Percentiles rank a stretch among this genome's conserved stretches.
Conservation (phyloP, 2,888 invertebrate species). For the Rhynchonema sp. region DNA sequence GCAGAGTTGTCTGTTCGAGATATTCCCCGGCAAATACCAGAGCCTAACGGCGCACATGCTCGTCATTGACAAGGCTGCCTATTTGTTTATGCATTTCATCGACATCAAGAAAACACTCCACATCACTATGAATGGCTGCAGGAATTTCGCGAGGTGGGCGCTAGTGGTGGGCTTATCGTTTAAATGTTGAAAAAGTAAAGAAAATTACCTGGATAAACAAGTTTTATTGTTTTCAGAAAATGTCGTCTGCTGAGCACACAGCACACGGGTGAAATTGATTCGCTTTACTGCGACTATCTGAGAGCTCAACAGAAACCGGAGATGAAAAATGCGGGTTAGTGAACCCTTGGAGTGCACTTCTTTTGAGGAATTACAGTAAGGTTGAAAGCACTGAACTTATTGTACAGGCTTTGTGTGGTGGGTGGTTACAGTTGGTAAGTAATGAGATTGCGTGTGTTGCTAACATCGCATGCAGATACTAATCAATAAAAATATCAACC, state of each 20-base stretch:
- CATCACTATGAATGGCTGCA: slow-evolving; percentile 21
- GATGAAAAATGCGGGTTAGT: not conserved
- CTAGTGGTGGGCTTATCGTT: too few relatives aligned
- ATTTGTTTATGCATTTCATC: slow-evolving; percentile 30
- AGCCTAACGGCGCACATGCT: slow-evolving; percentile 27
- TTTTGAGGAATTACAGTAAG: too few relatives aligned
- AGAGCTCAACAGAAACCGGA: not conserved
- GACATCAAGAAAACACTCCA: slow-evolving; percentile 24
- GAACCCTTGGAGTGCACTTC: too few relatives aligned
- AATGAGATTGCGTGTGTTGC: too few relatives aligned
- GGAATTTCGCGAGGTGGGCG: not conserved
- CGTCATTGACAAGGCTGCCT: slow-evolving; percentile 31
- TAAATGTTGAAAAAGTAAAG: too few relatives aligned
- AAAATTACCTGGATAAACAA: not conserved
- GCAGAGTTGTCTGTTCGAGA: slow-evolving; percentile 16
- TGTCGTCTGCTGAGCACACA: slow-evolving; percentile 16
- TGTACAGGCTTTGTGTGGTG: too few relatives aligned
- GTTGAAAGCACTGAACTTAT: too few relatives aligned
- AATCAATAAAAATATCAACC: too few relatives aligned
- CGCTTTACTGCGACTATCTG: not conserved
- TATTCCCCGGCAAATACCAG: slow-evolving; percentile 30
- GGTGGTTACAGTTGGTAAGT: too few relatives aligned
- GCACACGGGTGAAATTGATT: slow-evolving; percentile 14
- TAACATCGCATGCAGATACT: too few relatives aligned
- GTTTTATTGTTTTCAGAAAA: slow-evolving; percentile 14